Percentiles rank a stretch among this genome's conserved stretches.
These are phyloP conservation scores for Isotomurus palustris DNA, from an alignment of 2,888 invertebrate genomes.

Conservation along the genomic window DNA sequence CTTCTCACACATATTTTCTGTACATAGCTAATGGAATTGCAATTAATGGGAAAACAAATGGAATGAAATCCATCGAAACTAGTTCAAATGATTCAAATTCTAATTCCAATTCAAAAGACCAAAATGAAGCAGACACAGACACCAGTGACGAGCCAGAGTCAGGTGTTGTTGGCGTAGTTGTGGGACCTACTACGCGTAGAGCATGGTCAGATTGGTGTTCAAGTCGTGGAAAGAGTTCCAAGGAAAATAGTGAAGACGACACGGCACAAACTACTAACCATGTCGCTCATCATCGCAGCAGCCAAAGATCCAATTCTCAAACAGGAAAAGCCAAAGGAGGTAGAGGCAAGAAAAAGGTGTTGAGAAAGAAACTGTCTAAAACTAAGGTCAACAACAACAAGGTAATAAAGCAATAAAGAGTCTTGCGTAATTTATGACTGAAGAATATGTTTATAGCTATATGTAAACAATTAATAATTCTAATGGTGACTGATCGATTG, in stretches of 20 bases:
- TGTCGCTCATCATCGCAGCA: conserved; percentile 34
- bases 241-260: conserved; percentile 46
- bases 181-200: conserved; percentile 65
- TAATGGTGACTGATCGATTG: too few relatives aligned
- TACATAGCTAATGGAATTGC: too few relatives aligned
- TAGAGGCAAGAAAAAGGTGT: conserved; percentile 52
- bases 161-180: conserved; percentile 48
- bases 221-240: conserved; percentile 56
- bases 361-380: conserved; percentile 55
- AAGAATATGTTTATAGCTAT: too few relatives aligned
- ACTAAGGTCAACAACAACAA: conserved; percentile 42
- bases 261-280: conserved; percentile 20
- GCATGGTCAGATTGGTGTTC: conserved; percentile 63
- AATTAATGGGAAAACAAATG: conserved; percentile 41
- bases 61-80: conserved; percentile 38
- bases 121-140: conserved; percentile 46
- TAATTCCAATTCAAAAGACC: conserved; percentile 48
- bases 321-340: conserved; percentile 41
- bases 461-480: too few relatives aligned
- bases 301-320: conserved; percentile 45
- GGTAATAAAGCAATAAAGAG: too few relatives aligned
- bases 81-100: conserved; percentile 48
- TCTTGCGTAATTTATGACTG: too few relatives aligned
- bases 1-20: background rate
- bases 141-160: conserved; percentile 49